These are phyloP conservation scores for Calycopis cecrops DNA, from an alignment of 1,140 invertebrate species.

Conservation along the genomic window DNA sequence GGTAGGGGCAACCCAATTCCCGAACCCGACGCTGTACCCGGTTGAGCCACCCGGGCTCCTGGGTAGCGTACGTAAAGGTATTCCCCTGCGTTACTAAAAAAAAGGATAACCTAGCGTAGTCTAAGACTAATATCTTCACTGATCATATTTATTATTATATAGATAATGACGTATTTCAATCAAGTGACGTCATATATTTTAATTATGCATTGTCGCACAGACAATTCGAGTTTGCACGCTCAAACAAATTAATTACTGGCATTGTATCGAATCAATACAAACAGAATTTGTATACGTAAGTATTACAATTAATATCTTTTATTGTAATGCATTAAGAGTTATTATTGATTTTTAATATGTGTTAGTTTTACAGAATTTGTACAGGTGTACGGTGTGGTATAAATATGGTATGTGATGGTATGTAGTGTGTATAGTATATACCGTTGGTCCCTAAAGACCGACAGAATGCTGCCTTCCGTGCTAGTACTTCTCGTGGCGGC, in stretches of 20 bases:
- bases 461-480: conserved; percentile 35
- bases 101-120: too few relatives aligned
- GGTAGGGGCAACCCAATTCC: too few relatives aligned
- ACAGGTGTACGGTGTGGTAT: conserved; percentile 31
- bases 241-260: conserved; percentile 22
- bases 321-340: conserved; percentile 6
- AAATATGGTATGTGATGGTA: conserved; percentile 24
- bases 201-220: conserved; percentile 23
- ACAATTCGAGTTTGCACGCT: conserved; percentile 18
- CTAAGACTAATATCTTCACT: too few relatives aligned
- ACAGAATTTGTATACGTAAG: not conserved
- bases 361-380: conserved; percentile 18
- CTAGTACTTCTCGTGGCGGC: conserved; percentile 34
- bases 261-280: conserved; percentile 26
- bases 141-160: too few relatives aligned
- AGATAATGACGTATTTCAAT: not conserved
- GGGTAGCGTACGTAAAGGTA: too few relatives aligned
- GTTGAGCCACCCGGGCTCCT: too few relatives aligned
- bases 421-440: conserved; percentile 39
- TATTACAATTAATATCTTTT: not conserved
- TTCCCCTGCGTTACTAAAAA: too few relatives aligned
- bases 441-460: conserved; percentile 32
- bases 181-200: conserved; percentile 20
- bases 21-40: too few relatives aligned
- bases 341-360: conserved; percentile 10